These are phyloP conservation scores for Synanthedon myopaeformis DNA, from an alignment of 2,888 invertebrate genomes.

Conservation along the genomic window DNA sequence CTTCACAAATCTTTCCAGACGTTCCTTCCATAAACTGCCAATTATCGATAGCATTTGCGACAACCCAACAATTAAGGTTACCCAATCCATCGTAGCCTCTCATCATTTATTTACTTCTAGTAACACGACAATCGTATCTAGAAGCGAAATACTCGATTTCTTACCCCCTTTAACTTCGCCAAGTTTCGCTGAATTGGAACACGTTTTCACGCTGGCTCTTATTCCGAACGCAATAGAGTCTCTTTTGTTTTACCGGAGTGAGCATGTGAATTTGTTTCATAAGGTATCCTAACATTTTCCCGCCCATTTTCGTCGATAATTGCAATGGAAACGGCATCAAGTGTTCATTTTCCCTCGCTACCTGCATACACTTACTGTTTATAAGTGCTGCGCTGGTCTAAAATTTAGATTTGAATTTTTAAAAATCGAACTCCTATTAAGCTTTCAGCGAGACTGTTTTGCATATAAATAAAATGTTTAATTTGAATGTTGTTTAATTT, in stretches of 20 bases:
- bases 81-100: constrained; percentile 9
- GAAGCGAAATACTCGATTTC: constrained; percentile 13
- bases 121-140: constrained; percentile 21
- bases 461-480: no score
- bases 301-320: constrained; percentile 27
- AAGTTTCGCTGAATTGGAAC: background rate
- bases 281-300: constrained; percentile 8
- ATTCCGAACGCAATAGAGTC: background rate
- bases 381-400: constrained; percentile 1
- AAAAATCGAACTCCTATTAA: background rate
- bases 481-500: no score
- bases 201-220: background rate
- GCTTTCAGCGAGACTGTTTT: no score
- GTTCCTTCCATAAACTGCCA: background rate
- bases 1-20: no score
- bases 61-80: constrained; percentile 2
- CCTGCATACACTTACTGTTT: background rate
- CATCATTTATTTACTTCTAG: constrained; percentile 27
- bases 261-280: background rate
- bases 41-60: background rate
- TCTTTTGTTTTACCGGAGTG: background rate
- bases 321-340: constrained; percentile 26
- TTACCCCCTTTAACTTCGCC: constrained; percentile 9
- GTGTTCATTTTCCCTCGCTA: constrained; percentile 36
- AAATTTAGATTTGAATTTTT: constrained; percentile 9